Evolutionary conservation across 2,797 vertebrate genomes (phyloP).

Genomic region (Iguana delicatissima): DNA sequence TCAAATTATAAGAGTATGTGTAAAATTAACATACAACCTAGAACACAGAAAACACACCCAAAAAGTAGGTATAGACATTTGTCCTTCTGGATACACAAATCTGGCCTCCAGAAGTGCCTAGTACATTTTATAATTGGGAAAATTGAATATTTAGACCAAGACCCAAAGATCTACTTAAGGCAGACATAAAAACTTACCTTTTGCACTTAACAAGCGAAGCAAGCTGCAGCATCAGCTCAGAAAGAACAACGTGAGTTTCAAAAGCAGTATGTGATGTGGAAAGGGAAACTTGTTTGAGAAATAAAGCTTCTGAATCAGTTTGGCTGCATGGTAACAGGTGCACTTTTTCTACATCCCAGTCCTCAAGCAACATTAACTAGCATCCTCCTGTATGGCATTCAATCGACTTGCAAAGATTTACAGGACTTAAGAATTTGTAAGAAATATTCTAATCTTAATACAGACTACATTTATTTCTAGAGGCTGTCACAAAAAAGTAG

Average conservation of each 20-base stretch:
- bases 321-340: background rate
- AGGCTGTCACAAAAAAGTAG: background rate
- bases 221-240: background rate
- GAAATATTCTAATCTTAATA: background rate
- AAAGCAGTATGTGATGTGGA: background rate
- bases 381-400: background rate
- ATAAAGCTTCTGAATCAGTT: background rate
- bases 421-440: background rate
- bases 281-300: background rate
- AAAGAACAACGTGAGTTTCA: background rate
- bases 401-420: background rate
- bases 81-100: background rate
- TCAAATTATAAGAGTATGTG: slow-evolving; percentile 35
- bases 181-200: background rate
- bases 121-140: background rate
- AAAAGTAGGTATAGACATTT: background rate
- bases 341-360: background rate
- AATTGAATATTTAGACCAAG: background rate
- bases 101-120: background rate
- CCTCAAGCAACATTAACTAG: background rate
- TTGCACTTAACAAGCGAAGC: background rate
- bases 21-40: slow-evolving; percentile 29
- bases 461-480: background rate
- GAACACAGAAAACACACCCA: slow-evolving; percentile 8
- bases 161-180: background rate